Conservation (phyloP, 2,797 vertebrate genomes). For the Sparus aurata region DNA sequence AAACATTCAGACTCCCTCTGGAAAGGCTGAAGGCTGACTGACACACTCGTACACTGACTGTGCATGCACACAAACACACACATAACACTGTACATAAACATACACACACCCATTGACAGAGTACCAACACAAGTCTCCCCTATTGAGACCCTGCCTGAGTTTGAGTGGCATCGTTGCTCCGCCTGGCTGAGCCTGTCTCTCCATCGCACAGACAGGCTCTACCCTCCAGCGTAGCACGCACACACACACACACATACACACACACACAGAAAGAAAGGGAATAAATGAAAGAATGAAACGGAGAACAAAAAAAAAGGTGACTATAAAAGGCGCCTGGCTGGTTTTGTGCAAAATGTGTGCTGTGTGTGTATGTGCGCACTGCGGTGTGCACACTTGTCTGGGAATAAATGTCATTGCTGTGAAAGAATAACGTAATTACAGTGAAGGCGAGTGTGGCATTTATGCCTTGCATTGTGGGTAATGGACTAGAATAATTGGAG, state of each 20-base stretch:
- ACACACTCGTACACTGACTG: constrained; percentile 1
- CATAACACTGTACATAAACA: constrained; percentile 30
- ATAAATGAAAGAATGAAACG: constrained; percentile 15
- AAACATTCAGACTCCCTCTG: constrained; percentile 22
- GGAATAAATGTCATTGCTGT: constrained; percentile 76
- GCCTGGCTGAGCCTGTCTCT: constrained; percentile 76
- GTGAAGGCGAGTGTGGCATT: constrained; percentile 70
- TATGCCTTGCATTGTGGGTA: constrained; percentile 74
- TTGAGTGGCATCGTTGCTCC: constrained; percentile 78
- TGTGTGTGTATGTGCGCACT: constrained; percentile 3
- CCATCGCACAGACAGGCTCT: constrained; percentile 56
- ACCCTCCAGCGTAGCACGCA: constrained; percentile 54
- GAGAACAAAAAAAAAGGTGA: constrained; percentile 8
- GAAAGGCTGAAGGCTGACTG: constrained; percentile 46
- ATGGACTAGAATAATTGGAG: constrained; percentile 79
- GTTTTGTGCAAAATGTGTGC: not conserved
- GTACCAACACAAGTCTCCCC: constrained; percentile 50
- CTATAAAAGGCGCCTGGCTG: constrained; percentile 30
- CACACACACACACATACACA: constrained; percentile 29
- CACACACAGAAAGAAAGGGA: constrained; percentile 1
- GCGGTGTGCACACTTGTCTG: constrained; percentile 30
- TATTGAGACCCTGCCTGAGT: constrained; percentile 68
- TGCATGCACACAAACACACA: constrained; percentile 16
- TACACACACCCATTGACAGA: constrained; percentile 39
- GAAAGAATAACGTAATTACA: constrained; percentile 80